Conservation (phyloP, 2,888 invertebrate species). For the Drosophila siamana region DNA sequence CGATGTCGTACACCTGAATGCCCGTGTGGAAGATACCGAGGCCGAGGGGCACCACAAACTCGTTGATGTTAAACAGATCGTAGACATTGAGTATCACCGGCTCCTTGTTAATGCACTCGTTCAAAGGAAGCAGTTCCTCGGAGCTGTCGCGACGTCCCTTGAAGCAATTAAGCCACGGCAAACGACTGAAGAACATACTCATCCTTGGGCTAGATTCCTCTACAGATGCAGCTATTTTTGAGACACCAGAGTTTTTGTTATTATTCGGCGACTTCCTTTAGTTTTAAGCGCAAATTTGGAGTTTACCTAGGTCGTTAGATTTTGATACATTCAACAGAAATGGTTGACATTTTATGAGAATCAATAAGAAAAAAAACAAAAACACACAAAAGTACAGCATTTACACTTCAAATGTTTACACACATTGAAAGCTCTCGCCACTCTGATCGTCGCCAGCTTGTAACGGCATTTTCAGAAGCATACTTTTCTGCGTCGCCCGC, state of each 20-base stretch:
- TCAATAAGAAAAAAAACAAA: not conserved
- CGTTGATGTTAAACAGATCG: constrained; percentile 98
- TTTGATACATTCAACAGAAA: constrained; percentile 32
- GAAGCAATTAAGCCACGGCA: constrained; percentile 37
- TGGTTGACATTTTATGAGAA: constrained; percentile 32
- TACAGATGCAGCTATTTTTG: not conserved
- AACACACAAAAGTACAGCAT: not conserved
- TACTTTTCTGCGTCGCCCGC: constrained; percentile 3
- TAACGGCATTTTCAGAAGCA: not conserved
- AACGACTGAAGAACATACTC: constrained; percentile 19
- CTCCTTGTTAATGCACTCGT: constrained; percentile 84
- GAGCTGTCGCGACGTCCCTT: constrained; percentile 12
- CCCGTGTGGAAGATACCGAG: constrained; percentile 99
- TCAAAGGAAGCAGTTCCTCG: constrained; percentile 29
- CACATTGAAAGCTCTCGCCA: constrained; percentile 7
- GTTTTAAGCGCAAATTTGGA: constrained; percentile 36
- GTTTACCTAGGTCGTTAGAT: constrained; percentile 35
- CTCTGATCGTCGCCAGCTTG: not conserved
- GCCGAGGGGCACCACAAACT: constrained; percentile 96
- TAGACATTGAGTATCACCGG: constrained; percentile 97
- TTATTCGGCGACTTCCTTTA: not conserved
- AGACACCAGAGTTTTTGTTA: not conserved
- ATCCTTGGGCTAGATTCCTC: not conserved
- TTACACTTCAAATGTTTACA: not conserved
- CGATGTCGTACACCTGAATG: constrained; percentile 93